Evolutionary conservation across 2,113 vertebrate genomes (phyloP), one percentile per base, ranked within the genome.

Genomic region (Planiliza haematocheilus): DNA sequence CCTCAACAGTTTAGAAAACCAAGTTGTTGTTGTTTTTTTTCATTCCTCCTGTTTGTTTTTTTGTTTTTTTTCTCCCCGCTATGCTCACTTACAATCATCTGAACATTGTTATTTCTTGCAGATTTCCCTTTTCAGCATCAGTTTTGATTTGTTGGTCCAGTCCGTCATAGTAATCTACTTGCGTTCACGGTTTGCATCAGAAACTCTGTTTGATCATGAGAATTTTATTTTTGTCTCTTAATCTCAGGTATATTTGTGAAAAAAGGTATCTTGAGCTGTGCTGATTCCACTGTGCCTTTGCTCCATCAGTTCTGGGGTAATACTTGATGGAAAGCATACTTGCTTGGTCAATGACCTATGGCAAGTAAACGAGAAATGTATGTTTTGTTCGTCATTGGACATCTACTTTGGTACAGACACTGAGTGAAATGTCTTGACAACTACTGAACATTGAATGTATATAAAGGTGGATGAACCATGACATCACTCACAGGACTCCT

Each of bases 1-100:
- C 21, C 58, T 64, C 16, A 12, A 63, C 14, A 45, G 51, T 21
- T 34, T 21, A 68, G 53, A 56, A 70, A 61, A 80, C 41, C 46
- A 57, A 58, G 64, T 41, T 43, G n/a, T n/a, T n/a, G n/a, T n/a
- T n/a, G n/a, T n/a, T n/a, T n/a, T n/a, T 5, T 30, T 30, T 30
- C 7, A 70, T 49, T 59, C 67, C 17, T 53, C 48, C 18, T n/a
- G n/a, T 12, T 34, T 39, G 11, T 14, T 20, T 20, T 45, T 20
- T 18, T n/a, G 24, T 14, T 10, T 4, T 14, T 1, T 53, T 17
- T 37, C 17, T 52, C 11, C 8, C n/a, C 18, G 7, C 9, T 8
- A 20, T 11, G 37, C 59, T 46, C 52, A 17, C 38, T 45, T 17
- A 5, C 42, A 46, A 39, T 41, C 13, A 30, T 13, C 37, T 13